phyloP scores from a whole-genome alignment of 2,797 vertebrate genomes.

The Gouania willdenowi region DNA sequence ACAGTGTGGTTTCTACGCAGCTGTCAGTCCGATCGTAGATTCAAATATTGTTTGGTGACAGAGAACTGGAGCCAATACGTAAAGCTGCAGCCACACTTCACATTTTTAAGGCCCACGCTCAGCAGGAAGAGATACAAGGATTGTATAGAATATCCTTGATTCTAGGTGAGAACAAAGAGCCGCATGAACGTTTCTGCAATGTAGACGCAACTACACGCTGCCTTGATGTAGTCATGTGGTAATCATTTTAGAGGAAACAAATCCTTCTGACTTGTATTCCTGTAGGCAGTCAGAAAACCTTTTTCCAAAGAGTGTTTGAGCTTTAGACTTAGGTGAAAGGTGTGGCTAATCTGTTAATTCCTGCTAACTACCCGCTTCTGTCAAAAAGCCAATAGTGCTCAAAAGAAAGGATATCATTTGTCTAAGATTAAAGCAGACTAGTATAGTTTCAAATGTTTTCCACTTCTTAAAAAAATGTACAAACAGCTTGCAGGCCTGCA shows the following conservation, averaged over 20 bases:
- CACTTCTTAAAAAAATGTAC: no score
- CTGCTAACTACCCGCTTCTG: no score
- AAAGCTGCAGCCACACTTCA: conserved; percentile 4
- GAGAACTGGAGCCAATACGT: background rate
- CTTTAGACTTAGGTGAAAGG: background rate
- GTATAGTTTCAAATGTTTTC: no score
- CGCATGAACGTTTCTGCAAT: background rate
- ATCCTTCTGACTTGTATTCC: background rate
- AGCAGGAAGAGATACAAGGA: conserved; percentile 1
- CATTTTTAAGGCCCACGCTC: conserved; percentile 1
- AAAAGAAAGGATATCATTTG: no score
- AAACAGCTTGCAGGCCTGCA: no score
- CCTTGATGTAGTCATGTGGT: conserved; percentile 9
- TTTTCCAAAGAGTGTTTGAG: background rate
- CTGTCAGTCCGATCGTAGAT: background rate
- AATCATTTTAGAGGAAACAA: conserved; percentile 12
- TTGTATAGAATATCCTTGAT: conserved; percentile 13
- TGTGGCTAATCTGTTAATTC: background rate
- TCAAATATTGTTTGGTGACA: background rate
- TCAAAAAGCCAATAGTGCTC: no score
- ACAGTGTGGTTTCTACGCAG: background rate
- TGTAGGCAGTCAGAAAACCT: conserved; percentile 1
- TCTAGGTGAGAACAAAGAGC: background rate
- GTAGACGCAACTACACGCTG: background rate
- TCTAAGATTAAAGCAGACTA: no score